Evolutionary conservation across 2,888 invertebrate species (phyloP).

Genomic region (Notocelia uddmanniana): DNA sequence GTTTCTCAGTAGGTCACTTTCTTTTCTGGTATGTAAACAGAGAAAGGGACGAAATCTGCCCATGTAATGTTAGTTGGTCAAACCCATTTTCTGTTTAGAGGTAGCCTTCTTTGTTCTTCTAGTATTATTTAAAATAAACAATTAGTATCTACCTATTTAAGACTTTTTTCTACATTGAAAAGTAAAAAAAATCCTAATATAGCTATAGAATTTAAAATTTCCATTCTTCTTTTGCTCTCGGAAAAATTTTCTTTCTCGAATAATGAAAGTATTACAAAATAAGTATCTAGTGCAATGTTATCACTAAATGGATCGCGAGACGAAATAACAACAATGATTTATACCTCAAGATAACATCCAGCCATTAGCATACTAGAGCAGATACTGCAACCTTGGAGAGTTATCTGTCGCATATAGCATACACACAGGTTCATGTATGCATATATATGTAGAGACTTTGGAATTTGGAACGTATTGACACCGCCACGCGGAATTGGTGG

Average conservation of each 20-base stretch:
- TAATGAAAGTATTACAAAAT: conserved; percentile 25
- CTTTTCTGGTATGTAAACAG: too few relatives aligned
- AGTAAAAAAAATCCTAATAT: too few relatives aligned
- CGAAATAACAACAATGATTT: conserved; percentile 30
- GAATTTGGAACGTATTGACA: neutral
- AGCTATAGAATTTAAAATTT: too few relatives aligned
- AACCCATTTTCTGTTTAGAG: too few relatives aligned
- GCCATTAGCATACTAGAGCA: conserved; percentile 32
- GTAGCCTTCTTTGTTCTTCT: too few relatives aligned
- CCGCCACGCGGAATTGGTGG: neutral
- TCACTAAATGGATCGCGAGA: conserved; percentile 21
- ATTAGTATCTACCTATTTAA: too few relatives aligned
- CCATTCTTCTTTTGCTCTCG: neutral
- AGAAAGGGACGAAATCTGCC: too few relatives aligned
- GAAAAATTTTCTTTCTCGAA: neutral
- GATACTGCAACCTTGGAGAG: conserved; percentile 17
- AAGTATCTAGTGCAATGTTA: conserved; percentile 12
- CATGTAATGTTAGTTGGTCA: too few relatives aligned
- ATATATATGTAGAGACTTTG: neutral
- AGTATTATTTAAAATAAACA: too few relatives aligned
- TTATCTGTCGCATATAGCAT: conserved; percentile 13
- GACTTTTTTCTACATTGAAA: too few relatives aligned
- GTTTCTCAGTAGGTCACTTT: too few relatives aligned
- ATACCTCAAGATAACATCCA: conserved; percentile 24
- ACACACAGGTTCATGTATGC: neutral